Evolutionary conservation across 2,113 vertebrate species (phyloP).

Genomic region (Phoenicopterus ruber): DNA sequence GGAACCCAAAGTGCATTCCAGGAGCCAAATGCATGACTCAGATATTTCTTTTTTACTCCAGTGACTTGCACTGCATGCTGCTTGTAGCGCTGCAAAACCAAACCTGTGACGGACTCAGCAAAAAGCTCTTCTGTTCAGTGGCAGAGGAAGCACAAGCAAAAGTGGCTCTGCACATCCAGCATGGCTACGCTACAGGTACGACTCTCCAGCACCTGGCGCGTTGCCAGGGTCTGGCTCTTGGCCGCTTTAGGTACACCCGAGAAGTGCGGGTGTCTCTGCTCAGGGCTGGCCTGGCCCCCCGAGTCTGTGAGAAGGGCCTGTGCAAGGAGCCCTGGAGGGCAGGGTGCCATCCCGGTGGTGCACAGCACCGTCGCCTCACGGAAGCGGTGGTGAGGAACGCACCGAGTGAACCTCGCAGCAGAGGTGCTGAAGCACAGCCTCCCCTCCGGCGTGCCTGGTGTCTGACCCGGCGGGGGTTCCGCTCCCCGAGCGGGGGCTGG

Average conservation of each 20-base stretch:
- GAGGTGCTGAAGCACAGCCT: not conserved
- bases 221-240: accelerated
- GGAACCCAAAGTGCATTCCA: not conserved
- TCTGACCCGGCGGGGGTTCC: accelerated
- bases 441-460: not conserved
- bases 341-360: accelerated
- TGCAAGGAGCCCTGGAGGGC: accelerated
- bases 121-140: not conserved
- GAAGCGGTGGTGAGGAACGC: accelerated
- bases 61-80: not conserved
- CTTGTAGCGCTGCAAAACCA: not conserved
- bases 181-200: accelerated
- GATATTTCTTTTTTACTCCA: not conserved
- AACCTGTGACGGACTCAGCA: not conserved
- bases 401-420: not conserved
- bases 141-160: not conserved
- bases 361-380: not conserved
- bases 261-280: not conserved
- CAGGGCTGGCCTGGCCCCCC: not conserved
- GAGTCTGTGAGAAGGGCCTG: not conserved
- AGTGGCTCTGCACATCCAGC: not conserved
- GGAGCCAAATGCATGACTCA: not conserved
- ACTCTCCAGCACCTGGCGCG: not conserved
- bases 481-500: not conserved
- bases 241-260: accelerated